These are phyloP conservation scores for Onchidella celtica DNA, from an alignment of 2,888 invertebrate species.

Conservation along the genomic window DNA sequence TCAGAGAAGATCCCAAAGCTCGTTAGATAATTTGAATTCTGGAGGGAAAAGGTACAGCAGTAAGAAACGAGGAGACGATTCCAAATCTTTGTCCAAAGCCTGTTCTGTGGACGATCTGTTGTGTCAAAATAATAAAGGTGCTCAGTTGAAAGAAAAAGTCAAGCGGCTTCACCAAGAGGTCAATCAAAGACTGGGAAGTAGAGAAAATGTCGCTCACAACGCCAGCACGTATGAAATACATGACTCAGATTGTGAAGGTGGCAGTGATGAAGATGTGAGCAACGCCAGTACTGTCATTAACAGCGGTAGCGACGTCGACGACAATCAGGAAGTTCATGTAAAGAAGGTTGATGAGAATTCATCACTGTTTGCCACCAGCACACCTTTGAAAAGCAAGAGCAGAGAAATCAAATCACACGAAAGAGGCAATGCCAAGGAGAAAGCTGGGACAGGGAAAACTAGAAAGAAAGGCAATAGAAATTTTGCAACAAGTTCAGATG, in stretches of 20 bases:
- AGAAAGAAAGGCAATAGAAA: too few relatives aligned
- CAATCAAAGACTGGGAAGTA: conserved; percentile 21
- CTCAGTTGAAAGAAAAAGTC: conserved; percentile 25
- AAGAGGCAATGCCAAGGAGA: neutral
- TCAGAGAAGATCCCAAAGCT: neutral
- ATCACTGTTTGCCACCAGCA: conserved; percentile 31
- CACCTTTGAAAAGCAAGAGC: conserved; percentile 11
- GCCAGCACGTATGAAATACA: neutral
- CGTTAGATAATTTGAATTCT: neutral
- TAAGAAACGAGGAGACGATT: neutral
- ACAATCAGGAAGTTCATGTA: neutral
- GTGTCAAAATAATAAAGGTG: neutral
- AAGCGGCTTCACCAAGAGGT: conserved; percentile 35
- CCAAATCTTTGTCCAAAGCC: neutral
- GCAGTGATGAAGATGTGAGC: neutral
- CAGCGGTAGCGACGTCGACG: neutral
- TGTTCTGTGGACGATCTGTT: neutral
- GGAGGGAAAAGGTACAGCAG: neutral
- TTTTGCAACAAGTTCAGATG: neutral
- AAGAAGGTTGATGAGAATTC: neutral
- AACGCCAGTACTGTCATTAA: neutral
- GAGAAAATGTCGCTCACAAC: conserved; percentile 8
- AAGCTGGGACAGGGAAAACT: neutral
- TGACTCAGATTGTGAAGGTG: neutral
- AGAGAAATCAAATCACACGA: neutral